Conservation (phyloP, 1,140 invertebrate species). For the Caenorhabditis brenneri region DNA sequence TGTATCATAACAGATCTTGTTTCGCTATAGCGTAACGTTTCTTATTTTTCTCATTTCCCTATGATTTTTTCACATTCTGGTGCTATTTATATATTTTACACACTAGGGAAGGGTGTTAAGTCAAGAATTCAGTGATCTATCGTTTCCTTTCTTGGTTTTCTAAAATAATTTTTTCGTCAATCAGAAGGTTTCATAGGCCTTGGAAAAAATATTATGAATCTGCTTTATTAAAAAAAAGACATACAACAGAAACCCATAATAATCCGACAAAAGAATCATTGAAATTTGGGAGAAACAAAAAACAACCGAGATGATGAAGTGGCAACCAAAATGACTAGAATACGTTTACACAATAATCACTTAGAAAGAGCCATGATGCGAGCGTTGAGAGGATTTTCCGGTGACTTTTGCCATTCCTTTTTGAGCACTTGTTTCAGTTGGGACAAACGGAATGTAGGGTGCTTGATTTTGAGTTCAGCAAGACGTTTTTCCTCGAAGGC, state of each 20-base stretch:
- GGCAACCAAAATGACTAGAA: not conserved
- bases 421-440: constrained; percentile 77
- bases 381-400: constrained; percentile 92
- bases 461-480: constrained; percentile 86
- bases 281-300: not conserved
- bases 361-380: constrained; percentile 19
- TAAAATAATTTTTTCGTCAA: too few species aligned
- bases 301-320: not conserved
- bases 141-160: too few species aligned
- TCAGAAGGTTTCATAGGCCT: too few species aligned
- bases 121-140: too few species aligned
- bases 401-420: constrained; percentile 93
- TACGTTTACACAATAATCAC: not conserved
- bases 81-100: too few species aligned
- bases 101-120: too few species aligned
- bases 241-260: not conserved
- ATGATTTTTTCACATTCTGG: too few species aligned
- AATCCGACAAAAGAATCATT: not conserved
- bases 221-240: too few species aligned
- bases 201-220: too few species aligned
- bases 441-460: constrained; percentile 83
- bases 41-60: too few species aligned
- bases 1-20: too few species aligned
- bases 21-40: too few species aligned
- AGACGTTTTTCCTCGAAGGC: constrained; percentile 87